Base-by-base conservation (phyloP, 2,113 vertebrate species). In the Cercocebus atys region DNA sequence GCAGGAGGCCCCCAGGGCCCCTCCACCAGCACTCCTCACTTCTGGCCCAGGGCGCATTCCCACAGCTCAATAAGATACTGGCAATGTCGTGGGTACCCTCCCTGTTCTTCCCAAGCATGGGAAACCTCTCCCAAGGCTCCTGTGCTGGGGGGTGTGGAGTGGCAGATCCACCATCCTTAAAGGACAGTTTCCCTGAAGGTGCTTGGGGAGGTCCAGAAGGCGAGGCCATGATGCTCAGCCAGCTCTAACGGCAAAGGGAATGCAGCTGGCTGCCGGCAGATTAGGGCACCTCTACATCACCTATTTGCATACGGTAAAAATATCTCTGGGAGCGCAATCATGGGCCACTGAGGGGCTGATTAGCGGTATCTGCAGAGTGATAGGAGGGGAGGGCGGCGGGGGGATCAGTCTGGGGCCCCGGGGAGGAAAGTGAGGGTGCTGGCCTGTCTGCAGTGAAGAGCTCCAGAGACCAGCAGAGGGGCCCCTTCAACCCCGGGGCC, bases 241-340 rank as follows among this genome's bases (percentile, higher is more conserved):
- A n/a, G 72, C 72, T 82, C 88, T 35, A 43, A n/a, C 12, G 12
- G 55, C 32, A 76, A 57, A 27, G 86, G 45, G 68, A n/a, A 68
- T 16, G 32, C 13, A 20, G 64, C 59, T 35, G 93, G 83, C 70
- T 76, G 76, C 94, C 50, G 78, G 73, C 86, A 61, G 91, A 68
- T 0, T 52, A 98, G 97, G 96, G 94, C 95, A 97, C 97, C 96
- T 97, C 90, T 47, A 50, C 80, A 66, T 35, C 66, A 47, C 84
- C 84, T 88, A 97, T 98, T 97, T 98, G 95, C 98, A 97, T 97
- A 92, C 72, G 70, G 97, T 98, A 98, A 98, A 98, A 98, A 98
- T 98, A 98, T 98, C 98, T 82, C 47, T 0, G 47, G 75, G 75
- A 76, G 76, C 3, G 78, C 94, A 98, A 97, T 97, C 98, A 98